Conservation (phyloP, 2,797 vertebrate genomes). For the Rhinoraja longicauda region DNA sequence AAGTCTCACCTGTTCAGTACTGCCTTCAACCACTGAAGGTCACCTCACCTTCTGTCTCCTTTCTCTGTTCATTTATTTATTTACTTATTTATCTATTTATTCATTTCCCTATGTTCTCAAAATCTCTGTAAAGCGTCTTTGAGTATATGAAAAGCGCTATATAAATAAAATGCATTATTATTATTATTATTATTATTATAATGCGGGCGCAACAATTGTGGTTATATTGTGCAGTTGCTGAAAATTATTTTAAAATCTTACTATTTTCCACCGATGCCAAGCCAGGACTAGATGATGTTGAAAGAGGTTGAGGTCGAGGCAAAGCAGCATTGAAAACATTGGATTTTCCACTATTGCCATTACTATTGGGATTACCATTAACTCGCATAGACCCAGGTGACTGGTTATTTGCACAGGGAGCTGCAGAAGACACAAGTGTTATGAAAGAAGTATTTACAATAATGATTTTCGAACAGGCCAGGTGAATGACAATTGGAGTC, state of each 20-base stretch:
- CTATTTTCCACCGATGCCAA: slow-evolving; percentile 72
- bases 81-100: no score
- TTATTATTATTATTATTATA: no score
- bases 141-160: no score
- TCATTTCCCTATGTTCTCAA: no score
- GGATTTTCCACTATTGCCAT: slow-evolving; percentile 63
- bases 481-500: not conserved
- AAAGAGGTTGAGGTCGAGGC: slow-evolving; percentile 62
- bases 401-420: slow-evolving; percentile 56
- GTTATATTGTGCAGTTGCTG: not conserved
- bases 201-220: not conserved
- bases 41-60: no score
- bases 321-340: slow-evolving; percentile 66
- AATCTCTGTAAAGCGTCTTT: no score
- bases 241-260: slow-evolving; percentile 47
- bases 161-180: no score
- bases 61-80: no score
- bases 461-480: not conserved
- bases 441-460: not conserved
- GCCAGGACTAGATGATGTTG: slow-evolving; percentile 61
- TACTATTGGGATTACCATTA: slow-evolving; percentile 67
- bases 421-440: slow-evolving; percentile 48
- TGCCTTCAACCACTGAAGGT: no score
- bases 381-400: slow-evolving; percentile 52
- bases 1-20: no score